phyloP scores from a whole-genome alignment of 2,888 invertebrate genomes.

The Synergus japonicus region DNA sequence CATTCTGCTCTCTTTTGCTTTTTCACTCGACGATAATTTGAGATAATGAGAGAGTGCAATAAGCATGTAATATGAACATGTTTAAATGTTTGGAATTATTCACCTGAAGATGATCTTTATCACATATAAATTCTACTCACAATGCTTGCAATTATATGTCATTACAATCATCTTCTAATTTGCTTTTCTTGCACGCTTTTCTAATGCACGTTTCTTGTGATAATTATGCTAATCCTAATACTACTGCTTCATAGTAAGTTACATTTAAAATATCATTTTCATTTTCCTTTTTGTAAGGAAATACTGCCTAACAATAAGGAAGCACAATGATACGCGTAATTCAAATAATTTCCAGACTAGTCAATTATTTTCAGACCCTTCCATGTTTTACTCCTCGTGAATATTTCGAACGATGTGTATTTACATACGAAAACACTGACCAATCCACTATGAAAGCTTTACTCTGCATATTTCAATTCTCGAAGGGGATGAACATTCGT shows the following conservation, averaged over 20 bases:
- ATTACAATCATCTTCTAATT: neutral
- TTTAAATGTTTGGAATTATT: constrained; percentile 1
- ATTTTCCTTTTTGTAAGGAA: no score
- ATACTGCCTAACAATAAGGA: no score
- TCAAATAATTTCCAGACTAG: no score
- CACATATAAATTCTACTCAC: constrained; percentile 3
- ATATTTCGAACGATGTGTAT: constrained; percentile 14
- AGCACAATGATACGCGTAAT: no score
- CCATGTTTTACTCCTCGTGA: neutral
- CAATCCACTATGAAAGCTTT: constrained; percentile 15
- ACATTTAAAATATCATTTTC: no score
- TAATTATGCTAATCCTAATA: no score
- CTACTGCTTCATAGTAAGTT: no score
- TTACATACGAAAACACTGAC: constrained; percentile 35
- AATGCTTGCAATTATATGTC: neutral
- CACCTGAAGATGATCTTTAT: neutral
- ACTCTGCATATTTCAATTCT: constrained; percentile 34
- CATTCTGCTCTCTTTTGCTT: no score
- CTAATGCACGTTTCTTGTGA: neutral
- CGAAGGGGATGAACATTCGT: constrained; percentile 13
- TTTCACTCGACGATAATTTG: neutral
- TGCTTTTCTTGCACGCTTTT: neutral
- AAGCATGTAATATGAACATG: neutral
- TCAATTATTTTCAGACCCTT: no score
- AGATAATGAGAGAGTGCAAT: neutral